These are phyloP conservation scores for Rhynchomys soricoides DNA, from an alignment of 2,113 vertebrate species.

Conservation along the genomic window DNA sequence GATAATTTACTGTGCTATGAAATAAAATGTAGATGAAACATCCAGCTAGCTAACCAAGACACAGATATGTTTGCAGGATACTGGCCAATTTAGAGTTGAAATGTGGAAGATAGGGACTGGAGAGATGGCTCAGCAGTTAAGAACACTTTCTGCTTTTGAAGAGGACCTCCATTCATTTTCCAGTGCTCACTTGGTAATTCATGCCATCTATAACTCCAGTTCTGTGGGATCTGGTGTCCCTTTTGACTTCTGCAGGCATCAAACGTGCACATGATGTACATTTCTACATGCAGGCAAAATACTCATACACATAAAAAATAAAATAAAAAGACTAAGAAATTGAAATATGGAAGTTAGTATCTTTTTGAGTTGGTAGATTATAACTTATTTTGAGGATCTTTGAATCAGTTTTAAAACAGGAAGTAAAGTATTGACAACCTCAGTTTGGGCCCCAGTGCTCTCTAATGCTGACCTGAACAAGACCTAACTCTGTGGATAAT, in stretches of 20 bases:
- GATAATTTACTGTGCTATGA: background rate
- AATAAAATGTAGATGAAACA: background rate
- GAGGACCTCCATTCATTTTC: background rate
- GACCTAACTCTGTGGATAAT: background rate
- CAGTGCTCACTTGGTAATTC: background rate
- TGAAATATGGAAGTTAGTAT: background rate
- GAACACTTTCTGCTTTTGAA: background rate
- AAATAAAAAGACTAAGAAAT: background rate
- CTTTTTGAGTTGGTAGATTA: constrained; percentile 17
- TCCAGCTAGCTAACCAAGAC: background rate
- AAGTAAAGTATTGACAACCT: background rate
- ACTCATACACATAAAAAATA: background rate
- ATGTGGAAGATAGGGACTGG: background rate
- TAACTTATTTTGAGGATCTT: constrained; percentile 4
- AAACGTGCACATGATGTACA: background rate
- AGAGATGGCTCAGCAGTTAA: background rate
- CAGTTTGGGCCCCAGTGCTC: background rate
- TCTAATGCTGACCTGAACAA: background rate
- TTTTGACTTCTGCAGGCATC: background rate
- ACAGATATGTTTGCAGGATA: background rate
- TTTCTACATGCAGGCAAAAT: background rate
- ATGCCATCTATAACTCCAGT: background rate
- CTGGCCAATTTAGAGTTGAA: background rate
- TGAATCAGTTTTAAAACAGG: constrained; percentile 29
- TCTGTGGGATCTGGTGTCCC: background rate